Evolutionary conservation across 2,888 invertebrate genomes (phyloP), one percentile per base, ranked within the genome.

Genomic region (Leptinotarsa peninsularis): DNA sequence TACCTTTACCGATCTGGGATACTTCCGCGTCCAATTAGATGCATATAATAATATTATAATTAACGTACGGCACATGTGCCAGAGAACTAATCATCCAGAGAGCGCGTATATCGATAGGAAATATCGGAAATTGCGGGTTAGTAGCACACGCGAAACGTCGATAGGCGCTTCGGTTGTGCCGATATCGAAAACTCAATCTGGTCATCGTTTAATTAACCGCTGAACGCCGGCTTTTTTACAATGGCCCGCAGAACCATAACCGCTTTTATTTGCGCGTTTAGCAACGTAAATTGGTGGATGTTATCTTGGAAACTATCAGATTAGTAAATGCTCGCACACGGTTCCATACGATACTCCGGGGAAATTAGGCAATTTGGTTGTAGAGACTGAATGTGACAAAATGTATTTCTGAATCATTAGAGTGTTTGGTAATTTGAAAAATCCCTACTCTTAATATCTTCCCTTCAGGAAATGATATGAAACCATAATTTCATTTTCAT

Each of bases 131-230:
- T 82, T 81, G 80, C 81, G 73, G 81, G 81, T 82, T 81, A 82
- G 81, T 82, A 77, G 81, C 78, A 82, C 81, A 82, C 77, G 72
- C 78, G 78, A 80, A 78, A 79, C 77, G 76, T 72, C 75, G 80
- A 80, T 79, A 79, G 78, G 81, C 77, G 77, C 76, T 78, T 78
- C 67, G 76, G 71, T 63, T 68, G 66, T 73, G 67, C 50, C 76
- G 75, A 76, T 79, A 79, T 79, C 79, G 75, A 74, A 74, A 75
- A 66, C 73, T 67, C 75, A 76, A 79, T 77, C 78, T 72, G 75
- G 76, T 72, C 75, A 71, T 75, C 78, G 75, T 77, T 76, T 79
- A 79, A 79, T 79, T 79, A 79, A 79, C 72, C 72, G 72, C 72
- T 72, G 67, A 70, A 75, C 67, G 72, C 54, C 73, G 71, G 63